Evolutionary conservation across 2,113 vertebrate species (phyloP), one percentile per base, ranked within the genome.

Genomic region (Sinocyclocheilus grahami): DNA sequence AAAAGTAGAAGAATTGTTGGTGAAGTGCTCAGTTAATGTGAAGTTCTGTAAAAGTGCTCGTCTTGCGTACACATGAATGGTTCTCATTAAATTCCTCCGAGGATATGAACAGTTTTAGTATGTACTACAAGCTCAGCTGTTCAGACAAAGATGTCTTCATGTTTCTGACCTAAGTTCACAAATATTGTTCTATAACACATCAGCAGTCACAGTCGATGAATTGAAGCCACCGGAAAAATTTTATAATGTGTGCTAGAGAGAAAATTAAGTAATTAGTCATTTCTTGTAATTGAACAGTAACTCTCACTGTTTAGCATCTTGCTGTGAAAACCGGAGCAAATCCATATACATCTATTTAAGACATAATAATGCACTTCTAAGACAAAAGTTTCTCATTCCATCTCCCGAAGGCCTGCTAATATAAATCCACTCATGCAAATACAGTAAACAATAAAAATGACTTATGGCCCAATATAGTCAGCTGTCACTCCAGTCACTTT

Each of bases 391-490:
- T 24, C 51, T 62, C 14, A 51, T 76, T 76, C n/a, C 39, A 63
- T 60, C 27, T 83, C 67, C 77, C 72, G 3, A 55, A 67, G 30
- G 48, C 53, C 51, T 67, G n/a, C 33, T 85, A 71, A 75, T 83
- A 46, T 85, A 85, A 83, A 88, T 86, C 51, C 79, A 83, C 46
- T 71, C 79, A 71, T 86, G 78, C 84, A 85, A 79, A 86, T 58
- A 83, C 62, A 46, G 75, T 81, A 83, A 90, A 88, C 65, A 89
- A 90, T 87, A 67, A 72, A 82, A 79, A 86, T 86, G 78, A 87
- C 84, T 75, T 79, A 60, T 88, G 75, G 69, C 48, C 62, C 37
- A 55, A 86, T 86, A 71, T 78, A 74, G 62, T 85, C 82, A 85
- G 75, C 83, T 87, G 85, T 85, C 74, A 80, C 60, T 74, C 67